Conservation (phyloP, 2,113 vertebrate species). For the Labeo catla region DNA sequence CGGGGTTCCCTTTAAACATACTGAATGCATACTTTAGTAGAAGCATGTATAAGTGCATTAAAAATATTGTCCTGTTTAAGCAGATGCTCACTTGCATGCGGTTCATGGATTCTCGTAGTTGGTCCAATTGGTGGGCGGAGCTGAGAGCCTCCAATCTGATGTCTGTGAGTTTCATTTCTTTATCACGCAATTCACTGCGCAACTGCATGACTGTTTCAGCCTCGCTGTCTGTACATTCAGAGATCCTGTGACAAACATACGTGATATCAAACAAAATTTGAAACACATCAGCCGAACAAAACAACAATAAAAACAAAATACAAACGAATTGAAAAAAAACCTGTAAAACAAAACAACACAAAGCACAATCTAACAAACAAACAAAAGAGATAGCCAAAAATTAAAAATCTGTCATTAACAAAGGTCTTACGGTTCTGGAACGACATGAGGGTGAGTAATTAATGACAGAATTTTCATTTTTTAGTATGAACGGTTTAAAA, state of each 20-base stretch:
- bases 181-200: constrained; percentile 88
- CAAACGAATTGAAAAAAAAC: background rate
- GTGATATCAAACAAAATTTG: background rate
- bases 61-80: background rate
- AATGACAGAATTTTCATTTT: too few relatives aligned
- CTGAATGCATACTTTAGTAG: background rate
- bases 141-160: constrained; percentile 89
- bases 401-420: too few relatives aligned
- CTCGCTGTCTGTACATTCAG: constrained; percentile 86
- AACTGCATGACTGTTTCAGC: constrained; percentile 88
- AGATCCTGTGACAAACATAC: constrained; percentile 74
- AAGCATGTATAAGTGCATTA: background rate
- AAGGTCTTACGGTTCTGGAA: too few relatives aligned
- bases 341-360: background rate
- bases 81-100: constrained; percentile 83
- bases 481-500: too few relatives aligned
- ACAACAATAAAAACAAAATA: background rate
- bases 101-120: constrained; percentile 89
- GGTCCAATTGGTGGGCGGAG: constrained; percentile 90
- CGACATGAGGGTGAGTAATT: too few relatives aligned
- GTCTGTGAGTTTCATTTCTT: constrained; percentile 89
- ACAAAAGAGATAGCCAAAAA: too few relatives aligned
- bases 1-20: background rate
- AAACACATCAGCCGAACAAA: background rate
- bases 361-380: background rate